Evolutionary conservation across 2,888 invertebrate genomes (phyloP), one percentile per base, ranked within the genome.

Genomic region (Ichneumoninae sp.): DNA sequence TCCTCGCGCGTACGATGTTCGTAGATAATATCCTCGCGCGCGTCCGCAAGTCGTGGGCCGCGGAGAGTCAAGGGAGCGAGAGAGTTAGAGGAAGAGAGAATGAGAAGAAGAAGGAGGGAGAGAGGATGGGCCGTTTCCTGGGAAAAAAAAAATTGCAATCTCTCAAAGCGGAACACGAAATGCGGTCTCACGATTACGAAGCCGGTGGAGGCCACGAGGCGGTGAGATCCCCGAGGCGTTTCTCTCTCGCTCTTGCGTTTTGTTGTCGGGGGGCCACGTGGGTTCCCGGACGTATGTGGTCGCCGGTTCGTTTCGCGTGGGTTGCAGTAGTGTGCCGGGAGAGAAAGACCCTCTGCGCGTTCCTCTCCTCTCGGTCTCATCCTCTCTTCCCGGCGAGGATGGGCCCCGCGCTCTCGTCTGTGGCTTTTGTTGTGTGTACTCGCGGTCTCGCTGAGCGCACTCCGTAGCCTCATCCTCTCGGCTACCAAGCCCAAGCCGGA

Each of bases 271-370:
- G 30, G 84, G 77, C 83, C 87, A 85, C 84, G 87, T 87, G 87
- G 88, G 87, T 88, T 88, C 87, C 88, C 88, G 88, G 88, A 88
- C 87, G 87, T 87, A 87, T 86, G 86, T 85, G 86, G 86, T 87
- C 86, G 85, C 83, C 70, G 80, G 84, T 83, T 81, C 81, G 83
- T 78, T 84, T 84, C 84, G 84, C 86, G 87, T 87, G 87, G 89
- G 86, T 86, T 87, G 88, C 87, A 86, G 36, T 76, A 75, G 54
- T 82, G 57, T 79, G 75, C 65, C 60, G 62, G 52, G 60, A 33
- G 33, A 33, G 33, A 62, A 62, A 33, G 33, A 62, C 44, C 66
- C 75, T 75, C 66, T 36, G 76, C 30, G 57, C 54, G 54, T 66
- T 60, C 68, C 68, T 74, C 78, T 80, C 79, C 57, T 66, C 44